Percentiles rank a stretch among this genome's conserved stretches.
Conservation (phyloP, 2,113 vertebrate species). For the Fulica atra region DNA sequence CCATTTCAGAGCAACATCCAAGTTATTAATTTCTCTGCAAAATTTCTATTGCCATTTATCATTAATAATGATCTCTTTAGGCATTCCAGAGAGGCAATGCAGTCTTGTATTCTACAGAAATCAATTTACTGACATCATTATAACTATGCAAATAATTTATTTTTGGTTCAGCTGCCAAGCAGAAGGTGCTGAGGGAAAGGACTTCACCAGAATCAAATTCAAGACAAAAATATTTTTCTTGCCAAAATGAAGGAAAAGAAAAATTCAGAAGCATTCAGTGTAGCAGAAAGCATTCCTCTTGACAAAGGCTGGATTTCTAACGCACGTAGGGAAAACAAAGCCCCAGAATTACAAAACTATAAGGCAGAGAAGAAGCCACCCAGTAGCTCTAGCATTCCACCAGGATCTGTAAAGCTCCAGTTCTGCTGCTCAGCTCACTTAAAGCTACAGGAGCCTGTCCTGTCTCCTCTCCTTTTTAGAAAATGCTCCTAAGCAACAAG, state of each 20-base stretch:
- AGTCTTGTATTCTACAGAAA: neutral
- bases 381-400: neutral
- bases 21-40: slow-evolving; percentile 1
- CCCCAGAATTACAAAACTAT: neutral
- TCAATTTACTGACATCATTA: slow-evolving; percentile 20
- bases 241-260: neutral
- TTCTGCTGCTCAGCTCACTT: neutral
- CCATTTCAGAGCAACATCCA: neutral
- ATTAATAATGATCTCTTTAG: neutral
- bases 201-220: neutral
- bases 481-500: neutral
- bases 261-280: neutral
- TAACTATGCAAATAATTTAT: neutral
- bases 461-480: neutral
- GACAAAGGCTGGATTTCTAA: neutral
- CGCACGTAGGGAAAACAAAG: neutral
- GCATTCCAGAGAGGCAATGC: neutral
- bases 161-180: neutral
- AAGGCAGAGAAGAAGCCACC: accelerated
- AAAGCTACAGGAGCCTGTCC: neutral
- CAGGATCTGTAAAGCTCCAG: neutral
- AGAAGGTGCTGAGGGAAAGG: neutral
- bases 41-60: neutral
- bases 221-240: neutral
- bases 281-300: neutral